phyloP scores from a whole-genome alignment of 92 coral and sea anemone genomes.

The Phenganax marumi region DNA sequence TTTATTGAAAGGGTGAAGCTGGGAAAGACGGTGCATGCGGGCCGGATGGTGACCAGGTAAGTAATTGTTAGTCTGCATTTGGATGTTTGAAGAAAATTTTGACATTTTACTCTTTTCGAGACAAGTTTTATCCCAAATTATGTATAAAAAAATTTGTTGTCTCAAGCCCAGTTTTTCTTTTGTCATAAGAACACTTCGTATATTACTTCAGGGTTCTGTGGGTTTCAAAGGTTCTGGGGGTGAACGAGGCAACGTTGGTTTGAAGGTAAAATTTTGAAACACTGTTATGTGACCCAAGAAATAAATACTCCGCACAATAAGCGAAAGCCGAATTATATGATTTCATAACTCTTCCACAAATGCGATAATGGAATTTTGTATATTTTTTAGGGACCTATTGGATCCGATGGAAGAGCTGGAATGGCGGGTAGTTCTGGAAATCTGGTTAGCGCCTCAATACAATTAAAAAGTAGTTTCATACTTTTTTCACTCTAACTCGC shows the following conservation, averaged over 20 bases:
- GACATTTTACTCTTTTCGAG: too few relatives aligned
- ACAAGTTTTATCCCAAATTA: too few relatives aligned
- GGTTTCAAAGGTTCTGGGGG: conserved; percentile 34
- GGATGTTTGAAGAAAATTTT: background rate
- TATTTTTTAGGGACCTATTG: conserved; percentile 30
- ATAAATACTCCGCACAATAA: too few relatives aligned
- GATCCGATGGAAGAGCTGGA: conserved; percentile 15
- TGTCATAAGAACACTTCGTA: background rate
- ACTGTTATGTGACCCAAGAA: background rate
- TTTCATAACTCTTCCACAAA: background rate
- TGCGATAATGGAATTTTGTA: background rate
- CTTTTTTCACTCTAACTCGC: background rate
- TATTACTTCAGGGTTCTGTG: conserved; percentile 2
- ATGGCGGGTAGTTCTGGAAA: conserved; percentile 21
- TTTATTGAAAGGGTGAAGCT: conserved; percentile 14
- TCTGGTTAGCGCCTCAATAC: background rate
- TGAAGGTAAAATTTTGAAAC: background rate
- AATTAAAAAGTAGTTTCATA: background rate
- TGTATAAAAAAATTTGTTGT: background rate
- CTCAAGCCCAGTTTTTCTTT: background rate
- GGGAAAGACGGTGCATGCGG: conserved; percentile 20
- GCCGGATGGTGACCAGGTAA: conserved; percentile 32
- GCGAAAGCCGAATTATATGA: background rate
- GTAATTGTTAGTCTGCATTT: background rate
- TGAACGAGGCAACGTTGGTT: conserved; percentile 17